These are phyloP conservation scores for Cremastinae sp. DNA, from an alignment of 2,888 invertebrate genomes.

Conservation along the genomic window DNA sequence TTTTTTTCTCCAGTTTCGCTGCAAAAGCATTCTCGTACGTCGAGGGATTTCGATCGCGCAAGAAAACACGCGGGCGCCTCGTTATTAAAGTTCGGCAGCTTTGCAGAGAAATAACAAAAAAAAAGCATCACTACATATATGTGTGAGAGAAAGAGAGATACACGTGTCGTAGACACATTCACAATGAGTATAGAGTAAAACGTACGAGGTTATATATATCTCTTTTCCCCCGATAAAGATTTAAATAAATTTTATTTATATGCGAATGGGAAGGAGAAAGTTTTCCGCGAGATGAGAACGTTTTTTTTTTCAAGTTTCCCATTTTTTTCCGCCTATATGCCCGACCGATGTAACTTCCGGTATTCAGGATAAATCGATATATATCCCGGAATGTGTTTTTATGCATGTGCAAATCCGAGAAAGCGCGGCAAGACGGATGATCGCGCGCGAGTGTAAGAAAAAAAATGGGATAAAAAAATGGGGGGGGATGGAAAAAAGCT, in stretches of 20 bases:
- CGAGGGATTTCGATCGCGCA: conserved; percentile 30
- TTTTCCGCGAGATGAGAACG: conserved; percentile 5
- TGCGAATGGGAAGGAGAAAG: neutral
- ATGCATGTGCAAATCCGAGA: neutral
- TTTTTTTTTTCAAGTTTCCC: conserved; percentile 25
- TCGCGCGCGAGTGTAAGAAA: conserved; percentile 23
- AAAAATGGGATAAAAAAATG: conserved; percentile 29
- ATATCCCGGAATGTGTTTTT: neutral
- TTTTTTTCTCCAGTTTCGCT: conserved; percentile 8
- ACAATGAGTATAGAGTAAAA: neutral
- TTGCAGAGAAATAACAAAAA: conserved; percentile 24
- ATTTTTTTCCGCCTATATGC: conserved; percentile 13
- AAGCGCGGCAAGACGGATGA: conserved; percentile 47
- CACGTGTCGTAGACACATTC: neutral
- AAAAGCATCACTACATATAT: conserved; percentile 7
- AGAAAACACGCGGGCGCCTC: conserved; percentile 28
- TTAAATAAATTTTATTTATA: too few relatives aligned
- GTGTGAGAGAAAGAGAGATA: neutral
- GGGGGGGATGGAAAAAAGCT: conserved; percentile 22
- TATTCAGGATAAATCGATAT: conserved; percentile 14
- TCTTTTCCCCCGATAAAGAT: too few relatives aligned
- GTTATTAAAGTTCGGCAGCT: conserved; percentile 52
- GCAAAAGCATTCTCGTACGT: conserved; percentile 28
- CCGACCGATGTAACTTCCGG: conserved; percentile 8
- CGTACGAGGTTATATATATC: neutral